phyloP scores from a whole-genome alignment of 2,797 vertebrate species.

The Argya squamiceps region DNA sequence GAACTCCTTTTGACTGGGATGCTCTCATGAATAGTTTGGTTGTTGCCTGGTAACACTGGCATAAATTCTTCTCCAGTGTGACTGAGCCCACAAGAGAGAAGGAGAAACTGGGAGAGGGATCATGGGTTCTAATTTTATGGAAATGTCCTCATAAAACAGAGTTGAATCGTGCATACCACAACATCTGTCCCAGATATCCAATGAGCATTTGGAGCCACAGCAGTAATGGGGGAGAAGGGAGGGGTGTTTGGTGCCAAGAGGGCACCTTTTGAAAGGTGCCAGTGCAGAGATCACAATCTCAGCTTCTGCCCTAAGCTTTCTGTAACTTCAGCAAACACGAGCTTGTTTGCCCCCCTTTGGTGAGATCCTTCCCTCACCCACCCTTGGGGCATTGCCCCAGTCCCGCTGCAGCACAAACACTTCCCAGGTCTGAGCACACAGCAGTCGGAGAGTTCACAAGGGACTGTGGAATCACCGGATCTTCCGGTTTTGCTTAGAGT shows the following conservation, averaged over 20 bases:
- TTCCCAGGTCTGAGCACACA: neutral
- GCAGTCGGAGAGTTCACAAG: neutral
- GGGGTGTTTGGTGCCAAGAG: neutral
- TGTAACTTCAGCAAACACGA: neutral
- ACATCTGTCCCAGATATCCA: neutral
- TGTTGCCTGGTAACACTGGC: neutral
- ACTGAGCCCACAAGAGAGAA: neutral
- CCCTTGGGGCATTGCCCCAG: neutral
- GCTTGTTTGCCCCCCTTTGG: neutral
- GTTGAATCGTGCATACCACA: fast-evolving
- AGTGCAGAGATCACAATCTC: fast-evolving
- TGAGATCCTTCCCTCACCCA: neutral
- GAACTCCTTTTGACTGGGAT: neutral
- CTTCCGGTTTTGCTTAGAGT: neutral
- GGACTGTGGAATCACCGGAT: fast-evolving
- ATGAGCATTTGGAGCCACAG: neutral
- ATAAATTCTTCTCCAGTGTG: neutral
- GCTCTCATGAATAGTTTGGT: neutral
- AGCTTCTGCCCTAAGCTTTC: neutral
- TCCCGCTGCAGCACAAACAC: neutral
- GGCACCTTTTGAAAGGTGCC: neutral
- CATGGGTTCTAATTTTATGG: neutral
- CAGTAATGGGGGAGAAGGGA: neutral
- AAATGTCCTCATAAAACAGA: neutral
- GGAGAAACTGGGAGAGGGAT: neutral